Evolutionary conservation across 2,888 invertebrate species (phyloP), one percentile per base, ranked within the genome.

Genomic region (Lacanobia wlatinum): DNA sequence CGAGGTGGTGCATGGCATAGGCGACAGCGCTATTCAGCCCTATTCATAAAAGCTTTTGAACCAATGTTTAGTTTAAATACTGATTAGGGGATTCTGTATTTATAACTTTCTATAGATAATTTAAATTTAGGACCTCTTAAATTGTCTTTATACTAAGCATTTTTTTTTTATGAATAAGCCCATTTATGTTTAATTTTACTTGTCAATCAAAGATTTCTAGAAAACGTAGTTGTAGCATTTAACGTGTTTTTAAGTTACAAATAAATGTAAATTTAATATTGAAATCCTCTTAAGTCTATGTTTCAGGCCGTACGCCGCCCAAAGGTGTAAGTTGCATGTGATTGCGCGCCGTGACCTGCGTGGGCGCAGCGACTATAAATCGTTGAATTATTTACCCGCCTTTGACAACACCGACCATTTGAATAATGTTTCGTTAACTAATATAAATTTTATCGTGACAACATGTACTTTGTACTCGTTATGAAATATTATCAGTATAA

Each of bases 401-500:
- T 84, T 81, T 86, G 83, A 84, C 81, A 84, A 84, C 80, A 73
- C 77, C 75, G 79, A 72, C 74, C 74, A 78, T 82, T 83, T 86
- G 74, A 84, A 82, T 82, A 75, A 82, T 75, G 72, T 80, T 73
- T 82, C 73, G 82, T 82, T 79, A 84, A 82, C 67, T 52, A 77
- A 84, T 80, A 82, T 84, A 80, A 77, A 84, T 84, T 77, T 70
- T 77, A 69, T 70, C 73, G 70, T 76, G 79, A 83, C 83, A 83
- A 80, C 83, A 64, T 67, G 76, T 73, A 76, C 73, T 83, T 80
- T 70, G 70, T 79, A 40, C 14, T 46, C 23, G 62, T 69, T 73
- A 69, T 73, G 76, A 87, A 82, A 87, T 84, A 83, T 84, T 84
- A 84, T 80, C 78, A 77, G 61, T 75, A 48, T 66, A 88, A 87